Conservation (phyloP, 2,113 vertebrate genomes). For the Poeciliopsis prolifica region DNA sequence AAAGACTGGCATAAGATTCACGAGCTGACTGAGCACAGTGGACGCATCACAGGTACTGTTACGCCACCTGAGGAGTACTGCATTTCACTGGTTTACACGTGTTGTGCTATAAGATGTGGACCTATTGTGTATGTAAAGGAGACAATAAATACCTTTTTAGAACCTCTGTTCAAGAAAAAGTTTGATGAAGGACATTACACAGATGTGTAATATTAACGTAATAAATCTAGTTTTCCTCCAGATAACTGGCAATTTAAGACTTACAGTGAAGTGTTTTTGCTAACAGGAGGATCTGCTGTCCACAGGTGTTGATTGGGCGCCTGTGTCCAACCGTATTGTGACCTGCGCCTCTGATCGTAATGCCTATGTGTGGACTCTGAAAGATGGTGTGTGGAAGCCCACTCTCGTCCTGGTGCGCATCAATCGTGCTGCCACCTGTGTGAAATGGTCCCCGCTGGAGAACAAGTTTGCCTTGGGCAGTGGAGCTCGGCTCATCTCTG, state of each 20-base stretch:
- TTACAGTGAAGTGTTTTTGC: background rate
- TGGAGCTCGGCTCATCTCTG: constrained; percentile 81
- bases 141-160: no score
- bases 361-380: constrained; percentile 84
- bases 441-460: constrained; percentile 84
- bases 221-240: background rate
- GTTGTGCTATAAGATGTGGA: background rate
- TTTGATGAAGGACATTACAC: background rate
- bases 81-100: background rate
- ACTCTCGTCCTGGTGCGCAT: constrained; percentile 84
- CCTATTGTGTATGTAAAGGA: background rate
- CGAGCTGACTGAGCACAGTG: constrained; percentile 83
- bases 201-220: no score
- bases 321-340: constrained; percentile 83
- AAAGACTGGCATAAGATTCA: constrained; percentile 82
- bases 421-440: constrained; percentile 84
- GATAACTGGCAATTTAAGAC: background rate
- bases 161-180: background rate
- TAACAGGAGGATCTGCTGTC: background rate
- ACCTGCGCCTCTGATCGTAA: constrained; percentile 83
- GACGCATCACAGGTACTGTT: constrained; percentile 80
- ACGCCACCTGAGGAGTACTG: background rate
- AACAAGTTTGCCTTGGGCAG: constrained; percentile 86
- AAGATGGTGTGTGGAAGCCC: constrained; percentile 82
- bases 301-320: constrained; percentile 84